A percentile compares a stretch with the other conserved stretches of the same genome.
phyloP scores from a whole-genome alignment of 92 coral and sea anemone species.

The Galaxea fascicularis region DNA sequence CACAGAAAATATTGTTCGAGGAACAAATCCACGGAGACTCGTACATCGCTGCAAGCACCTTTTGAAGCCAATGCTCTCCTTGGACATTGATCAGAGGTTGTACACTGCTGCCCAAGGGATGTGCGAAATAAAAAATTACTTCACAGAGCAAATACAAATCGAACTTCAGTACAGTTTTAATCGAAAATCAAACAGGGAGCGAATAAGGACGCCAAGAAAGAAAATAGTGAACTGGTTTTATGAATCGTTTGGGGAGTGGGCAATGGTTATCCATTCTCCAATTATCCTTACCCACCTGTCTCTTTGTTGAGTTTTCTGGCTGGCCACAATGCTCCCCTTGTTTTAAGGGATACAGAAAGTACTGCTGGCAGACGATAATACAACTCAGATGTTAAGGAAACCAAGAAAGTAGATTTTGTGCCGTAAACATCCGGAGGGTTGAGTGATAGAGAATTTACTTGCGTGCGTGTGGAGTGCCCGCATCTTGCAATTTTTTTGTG shows the following conservation, averaged over 20 bases:
- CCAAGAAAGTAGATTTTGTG: no score
- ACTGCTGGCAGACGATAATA: no score
- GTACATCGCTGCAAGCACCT: neutral
- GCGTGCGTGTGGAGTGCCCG: neutral
- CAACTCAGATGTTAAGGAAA: no score
- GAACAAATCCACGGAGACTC: neutral
- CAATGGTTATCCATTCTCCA: no score
- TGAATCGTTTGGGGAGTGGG: slow-evolving; percentile 3
- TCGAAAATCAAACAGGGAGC: neutral
- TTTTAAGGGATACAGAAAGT: no score
- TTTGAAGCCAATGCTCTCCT: neutral
- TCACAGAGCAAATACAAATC: neutral
- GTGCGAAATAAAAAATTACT: neutral
- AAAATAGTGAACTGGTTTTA: neutral
- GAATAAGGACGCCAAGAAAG: neutral
- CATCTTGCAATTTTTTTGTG: neutral
- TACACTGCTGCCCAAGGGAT: neutral
- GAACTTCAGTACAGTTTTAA: neutral
- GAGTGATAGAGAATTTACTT: neutral
- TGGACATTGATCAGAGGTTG: neutral
- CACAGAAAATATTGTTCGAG: neutral
- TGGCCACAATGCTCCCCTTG: no score
- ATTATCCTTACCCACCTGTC: no score
- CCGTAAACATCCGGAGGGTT: neutral
- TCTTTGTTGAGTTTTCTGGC: no score